Base-by-base conservation (phyloP, 2,888 invertebrate genomes). In the Cantharis nigra region DNA sequence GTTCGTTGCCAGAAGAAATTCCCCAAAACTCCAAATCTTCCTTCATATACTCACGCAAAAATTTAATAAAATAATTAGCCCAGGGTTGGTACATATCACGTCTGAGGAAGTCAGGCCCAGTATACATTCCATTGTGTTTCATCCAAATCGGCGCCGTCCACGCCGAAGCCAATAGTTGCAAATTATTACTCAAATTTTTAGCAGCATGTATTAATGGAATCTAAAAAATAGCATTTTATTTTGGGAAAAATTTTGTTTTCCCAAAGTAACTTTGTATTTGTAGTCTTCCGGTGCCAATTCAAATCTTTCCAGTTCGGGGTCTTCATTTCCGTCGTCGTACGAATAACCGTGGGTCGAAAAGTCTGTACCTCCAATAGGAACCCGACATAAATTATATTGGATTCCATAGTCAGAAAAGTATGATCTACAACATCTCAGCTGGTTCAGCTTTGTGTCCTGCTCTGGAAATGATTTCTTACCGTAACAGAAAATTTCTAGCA, bases 1-100 rank as follows among this genome's bases (percentile, higher is more conserved):
- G 97, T 86, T 98, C 97, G 86, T 98, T 98, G 23, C 96, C 96
- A 0, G 95, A 94, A 0, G 97, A 95, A 33, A 97, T 89, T 0
- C 93, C 96, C 97, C 97, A 98, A 80, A 95, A 92, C 3, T 90
- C 88, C 64, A 92, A 88, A 16, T 92, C 92, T n/a, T 92, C 88
- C 30, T 91, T 90, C 78, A 91, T 90, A 88, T 97, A 97, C 73
- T 91, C 92, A 81, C 96, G 92, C 63, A 98, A 87, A 89, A 96
- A 97, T 86, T 92, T 94, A 2, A 96, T 84, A 85, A 95, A 93
- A 85, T 97, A 98, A 81, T 96, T 90, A 0, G 96, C 96, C 90
- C 94, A 98, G 0, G 92, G 86, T 86, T 95, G 94, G 86, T 95
- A 96, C 87, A 92, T 95, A 28, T 83, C 79, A 1, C 23, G 18